phyloP scores from a whole-genome alignment of 2,113 vertebrate genomes.

The Chrysemys picta region DNA sequence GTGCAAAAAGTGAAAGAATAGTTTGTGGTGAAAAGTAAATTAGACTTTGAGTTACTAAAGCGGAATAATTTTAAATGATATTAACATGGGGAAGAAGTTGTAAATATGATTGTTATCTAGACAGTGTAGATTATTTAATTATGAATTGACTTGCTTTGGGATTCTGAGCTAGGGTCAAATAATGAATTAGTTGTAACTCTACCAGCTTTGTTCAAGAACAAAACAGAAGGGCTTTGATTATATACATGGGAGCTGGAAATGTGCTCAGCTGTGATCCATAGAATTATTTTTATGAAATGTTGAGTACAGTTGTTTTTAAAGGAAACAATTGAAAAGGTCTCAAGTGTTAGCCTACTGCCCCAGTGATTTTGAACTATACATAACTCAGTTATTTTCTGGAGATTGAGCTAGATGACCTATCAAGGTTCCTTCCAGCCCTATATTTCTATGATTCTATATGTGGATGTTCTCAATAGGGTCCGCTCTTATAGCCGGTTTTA shows the following conservation, averaged over 20 bases:
- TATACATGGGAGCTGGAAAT: neutral
- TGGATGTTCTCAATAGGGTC: neutral
- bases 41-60: conserved; percentile 11
- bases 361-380: neutral
- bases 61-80: conserved; percentile 45
- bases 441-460: neutral
- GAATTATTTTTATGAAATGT: neutral
- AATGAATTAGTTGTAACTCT: neutral
- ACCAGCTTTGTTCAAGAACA: neutral
- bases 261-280: neutral
- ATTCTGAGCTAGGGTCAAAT: conserved; percentile 20
- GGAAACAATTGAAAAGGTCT: neutral
- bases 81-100: conserved; percentile 3
- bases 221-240: neutral
- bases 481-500: neutral
- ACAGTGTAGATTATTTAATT: conserved; percentile 16
- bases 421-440: neutral
- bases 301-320: neutral
- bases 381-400: neutral
- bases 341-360: neutral
- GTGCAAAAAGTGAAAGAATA: neutral
- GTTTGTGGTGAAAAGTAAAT: conserved; percentile 27
- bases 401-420: neutral
- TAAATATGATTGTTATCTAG: conserved; percentile 39
- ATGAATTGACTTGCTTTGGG: conserved; percentile 3